Percentiles rank a stretch among this genome's conserved stretches.
Evolutionary conservation across 2,888 invertebrate species (phyloP).

Genomic region (Thecophora atra): DNA sequence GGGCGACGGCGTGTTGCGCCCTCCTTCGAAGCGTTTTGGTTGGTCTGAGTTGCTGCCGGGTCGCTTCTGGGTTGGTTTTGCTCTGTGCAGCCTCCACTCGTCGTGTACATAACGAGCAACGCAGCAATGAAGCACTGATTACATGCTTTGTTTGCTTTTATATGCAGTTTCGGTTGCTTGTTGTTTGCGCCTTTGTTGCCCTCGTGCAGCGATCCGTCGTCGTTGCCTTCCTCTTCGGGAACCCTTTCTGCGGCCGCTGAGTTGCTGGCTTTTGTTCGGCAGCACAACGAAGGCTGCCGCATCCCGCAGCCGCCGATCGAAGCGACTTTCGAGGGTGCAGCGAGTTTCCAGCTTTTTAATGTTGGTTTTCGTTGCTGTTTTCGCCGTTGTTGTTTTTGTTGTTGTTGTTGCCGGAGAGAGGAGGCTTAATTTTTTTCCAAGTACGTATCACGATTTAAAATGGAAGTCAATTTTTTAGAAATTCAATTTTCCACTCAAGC

Average conservation of each 20-base stretch:
- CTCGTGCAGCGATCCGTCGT: neutral
- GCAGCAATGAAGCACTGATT: neutral
- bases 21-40: neutral
- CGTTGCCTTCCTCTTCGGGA: neutral
- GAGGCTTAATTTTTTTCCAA: slow-evolving; percentile 20
- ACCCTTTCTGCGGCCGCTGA: slow-evolving; percentile 12
- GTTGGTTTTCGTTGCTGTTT: neutral
- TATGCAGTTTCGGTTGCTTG: slow-evolving; percentile 1
- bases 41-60: too few relatives aligned
- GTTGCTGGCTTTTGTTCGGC: neutral
- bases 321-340: neutral
- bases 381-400: neutral
- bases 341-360: neutral
- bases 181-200: neutral
- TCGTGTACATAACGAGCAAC: too few relatives aligned
- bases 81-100: too few relatives aligned
- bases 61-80: neutral
- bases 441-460: slow-evolving; percentile 35
- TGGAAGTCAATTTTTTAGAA: slow-evolving; percentile 36
- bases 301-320: neutral
- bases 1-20: neutral
- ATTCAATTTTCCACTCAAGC: slow-evolving; percentile 32
- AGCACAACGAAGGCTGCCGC: neutral
- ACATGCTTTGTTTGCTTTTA: slow-evolving; percentile 27
- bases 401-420: neutral